Percentiles rank a stretch among this genome's conserved stretches.
Conservation (phyloP, 2,113 vertebrate genomes). For the Paramormyrops kingsleyae region DNA sequence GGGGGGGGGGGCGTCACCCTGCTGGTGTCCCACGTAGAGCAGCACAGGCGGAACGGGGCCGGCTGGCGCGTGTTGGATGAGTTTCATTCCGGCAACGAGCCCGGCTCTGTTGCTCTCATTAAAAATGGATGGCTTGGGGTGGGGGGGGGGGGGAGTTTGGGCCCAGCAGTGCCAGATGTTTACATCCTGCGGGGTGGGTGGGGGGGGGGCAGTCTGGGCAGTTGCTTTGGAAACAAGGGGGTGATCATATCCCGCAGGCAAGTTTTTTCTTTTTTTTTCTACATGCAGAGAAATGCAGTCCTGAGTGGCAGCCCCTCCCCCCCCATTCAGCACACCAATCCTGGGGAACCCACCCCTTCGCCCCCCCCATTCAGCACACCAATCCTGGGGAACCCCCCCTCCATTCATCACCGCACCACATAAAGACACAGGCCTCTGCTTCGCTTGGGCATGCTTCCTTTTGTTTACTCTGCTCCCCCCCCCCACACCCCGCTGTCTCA, state of each 20-base stretch:
- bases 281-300: not conserved
- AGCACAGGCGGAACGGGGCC: conserved; percentile 28
- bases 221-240: conserved; percentile 53
- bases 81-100: conserved; percentile 79
- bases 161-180: conserved; percentile 63
- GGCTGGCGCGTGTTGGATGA: conserved; percentile 73
- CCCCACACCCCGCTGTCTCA: not conserved
- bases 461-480: not conserved
- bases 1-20: not conserved
- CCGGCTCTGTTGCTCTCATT: conserved; percentile 75
- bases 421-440: not conserved
- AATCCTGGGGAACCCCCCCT: not conserved
- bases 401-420: not conserved
- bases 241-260: not conserved
- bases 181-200: too few relatives aligned
- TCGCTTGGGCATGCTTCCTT: not conserved
- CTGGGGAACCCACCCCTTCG: too few relatives aligned
- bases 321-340: not conserved
- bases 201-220: too few relatives aligned
- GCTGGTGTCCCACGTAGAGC: not conserved
- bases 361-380: too few relatives aligned
- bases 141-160: conserved; percentile 49
- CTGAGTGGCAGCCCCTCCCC: not conserved
- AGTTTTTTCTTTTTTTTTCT: not conserved
- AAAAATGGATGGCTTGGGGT: conserved; percentile 86